phyloP scores from a whole-genome alignment of 1,140 invertebrate species.

The Apolygus lucorum region DNA sequence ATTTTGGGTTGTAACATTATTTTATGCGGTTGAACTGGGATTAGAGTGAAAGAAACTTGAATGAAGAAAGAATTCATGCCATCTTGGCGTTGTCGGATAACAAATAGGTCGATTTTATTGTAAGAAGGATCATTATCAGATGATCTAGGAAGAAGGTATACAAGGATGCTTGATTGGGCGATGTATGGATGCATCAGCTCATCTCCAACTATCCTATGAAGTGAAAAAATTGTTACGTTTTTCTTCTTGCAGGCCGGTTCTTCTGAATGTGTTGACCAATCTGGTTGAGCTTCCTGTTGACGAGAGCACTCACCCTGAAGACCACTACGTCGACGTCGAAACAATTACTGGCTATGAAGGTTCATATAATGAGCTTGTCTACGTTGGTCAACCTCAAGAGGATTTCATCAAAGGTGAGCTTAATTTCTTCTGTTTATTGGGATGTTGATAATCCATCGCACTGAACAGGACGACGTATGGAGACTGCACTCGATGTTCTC shows the following conservation, averaged over 20 bases:
- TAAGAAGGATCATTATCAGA: no score
- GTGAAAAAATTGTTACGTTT: not conserved
- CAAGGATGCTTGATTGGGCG: no score
- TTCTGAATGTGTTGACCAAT: slow-evolving; percentile 65
- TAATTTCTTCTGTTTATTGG: not conserved
- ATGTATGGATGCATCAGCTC: slow-evolving; percentile 33
- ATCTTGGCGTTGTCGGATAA: no score
- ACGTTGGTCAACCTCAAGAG: slow-evolving; percentile 61
- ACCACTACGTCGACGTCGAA: slow-evolving; percentile 79
- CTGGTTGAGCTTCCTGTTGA: slow-evolving; percentile 84
- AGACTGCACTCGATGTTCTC: no score
- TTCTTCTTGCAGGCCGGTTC: slow-evolving; percentile 40
- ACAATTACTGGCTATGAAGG: slow-evolving; percentile 81
- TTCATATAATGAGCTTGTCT: slow-evolving; percentile 77
- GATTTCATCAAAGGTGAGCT: slow-evolving; percentile 57
- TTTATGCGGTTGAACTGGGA: no score
- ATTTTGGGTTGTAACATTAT: no score
- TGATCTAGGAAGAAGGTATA: no score
- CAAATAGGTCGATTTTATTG: no score
- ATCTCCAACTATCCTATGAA: slow-evolving; percentile 16
- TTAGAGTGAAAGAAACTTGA: no score
- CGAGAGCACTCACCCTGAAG: slow-evolving; percentile 65
- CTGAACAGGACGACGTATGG: no score
- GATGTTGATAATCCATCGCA: not conserved
- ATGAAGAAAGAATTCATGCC: no score